A percentile compares a stretch with the other conserved stretches of the same genome.
phyloP scores from a whole-genome alignment of 1,140 invertebrate genomes.

The Drosophila sulfurigaster region DNA sequence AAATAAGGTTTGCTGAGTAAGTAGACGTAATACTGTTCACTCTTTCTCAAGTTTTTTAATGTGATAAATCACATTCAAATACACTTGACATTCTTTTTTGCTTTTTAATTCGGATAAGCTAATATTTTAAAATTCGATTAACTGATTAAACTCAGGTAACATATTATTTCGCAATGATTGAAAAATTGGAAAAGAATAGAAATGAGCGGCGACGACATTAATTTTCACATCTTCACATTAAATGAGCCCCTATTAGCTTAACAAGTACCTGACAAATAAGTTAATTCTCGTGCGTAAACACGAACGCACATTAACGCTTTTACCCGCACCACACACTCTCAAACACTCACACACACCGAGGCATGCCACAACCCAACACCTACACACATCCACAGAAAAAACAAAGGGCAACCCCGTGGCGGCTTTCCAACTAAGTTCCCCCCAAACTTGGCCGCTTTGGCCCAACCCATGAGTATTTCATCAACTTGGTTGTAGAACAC shows the following conservation, averaged over 20 bases:
- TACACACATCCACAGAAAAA: background rate
- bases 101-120: background rate
- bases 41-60: too few species aligned
- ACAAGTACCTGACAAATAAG: constrained; percentile 83
- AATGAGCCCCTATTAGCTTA: constrained; percentile 81
- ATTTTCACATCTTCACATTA: constrained; percentile 80
- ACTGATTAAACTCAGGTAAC: background rate
- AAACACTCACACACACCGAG: background rate
- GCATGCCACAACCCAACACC: too few species aligned
- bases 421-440: constrained; percentile 32
- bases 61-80: too few species aligned
- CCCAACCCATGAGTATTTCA: constrained; percentile 38
- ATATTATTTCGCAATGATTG: background rate
- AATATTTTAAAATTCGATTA: constrained; percentile 7
- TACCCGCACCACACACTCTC: constrained; percentile 7
- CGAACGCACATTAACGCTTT: constrained; percentile 74
- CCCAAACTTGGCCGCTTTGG: background rate
- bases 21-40: too few species aligned
- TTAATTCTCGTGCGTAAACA: constrained; percentile 80
- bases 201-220: constrained; percentile 62
- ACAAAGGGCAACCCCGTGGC: constrained; percentile 22
- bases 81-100: background rate
- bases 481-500: constrained; percentile 23
- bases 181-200: constrained; percentile 23
- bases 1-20: too few species aligned